Evolutionary conservation across 2,888 invertebrate species (phyloP), one percentile per base, ranked within the genome.

Genomic region (Agrochola circellaris): DNA sequence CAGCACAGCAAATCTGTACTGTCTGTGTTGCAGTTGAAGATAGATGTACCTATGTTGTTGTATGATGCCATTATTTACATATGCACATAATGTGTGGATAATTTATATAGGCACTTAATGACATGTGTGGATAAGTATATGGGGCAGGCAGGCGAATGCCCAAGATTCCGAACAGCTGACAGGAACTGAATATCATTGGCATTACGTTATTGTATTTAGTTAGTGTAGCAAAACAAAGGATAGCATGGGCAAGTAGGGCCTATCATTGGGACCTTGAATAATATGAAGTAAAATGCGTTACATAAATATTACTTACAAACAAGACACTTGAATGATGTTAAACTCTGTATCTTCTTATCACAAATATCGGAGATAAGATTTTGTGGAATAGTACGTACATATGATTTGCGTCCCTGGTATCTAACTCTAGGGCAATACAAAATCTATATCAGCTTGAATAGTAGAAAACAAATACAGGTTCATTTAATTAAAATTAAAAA

Each of bases 241-340:
- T 9, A 30, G 15, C 23, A 30, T 23, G 17, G 3, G 30, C n/a
- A 54, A 56, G 4, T 17, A n/a, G 60, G 11, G 15, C 11, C 7
- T 34, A n/a, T 48, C n/a, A n/a, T 38, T 20, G 6, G 56, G 11
- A 48, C 38, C 38, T 60, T 74, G 58, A 48, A 75, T n/a, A 75
- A 26, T 23, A 48, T 26, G 23, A 13, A 26, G 23, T 38, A 26
- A 45, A 48, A 38, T n/a, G 2, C 23, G 64, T 79, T 82, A 79
- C 58, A 70, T 73, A 79, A 62, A 62, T 26, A 61, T 51, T 34
- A 71, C 6, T 2, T 61, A 54, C 62, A 75, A 71, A 58, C 48
- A 84, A 56, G 45, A 64, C 67, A 80, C 73, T 79, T 83, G 73
- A 80, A 30, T 54, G 30, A 73, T 61, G 48, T 65, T 56, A n/a